phyloP scores from a whole-genome alignment of 1,140 invertebrate species.

The Aphidius gifuensis region DNA sequence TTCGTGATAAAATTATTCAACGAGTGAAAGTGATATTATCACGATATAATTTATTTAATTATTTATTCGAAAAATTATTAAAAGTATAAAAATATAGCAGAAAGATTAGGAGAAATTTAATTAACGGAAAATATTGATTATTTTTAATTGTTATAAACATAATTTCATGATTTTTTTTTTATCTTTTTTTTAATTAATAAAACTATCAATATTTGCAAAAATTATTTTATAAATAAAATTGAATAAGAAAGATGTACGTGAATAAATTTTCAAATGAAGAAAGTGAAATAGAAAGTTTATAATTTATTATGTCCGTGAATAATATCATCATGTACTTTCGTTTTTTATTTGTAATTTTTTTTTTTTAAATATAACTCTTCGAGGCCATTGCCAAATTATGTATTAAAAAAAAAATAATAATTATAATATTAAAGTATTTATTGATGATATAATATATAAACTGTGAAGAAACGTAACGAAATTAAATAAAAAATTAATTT shows the following conservation, averaged over 20 bases:
- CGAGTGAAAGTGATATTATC: too few species aligned
- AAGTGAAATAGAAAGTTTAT: constrained; percentile 26
- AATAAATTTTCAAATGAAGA: constrained; percentile 6
- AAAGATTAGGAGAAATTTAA: too few species aligned
- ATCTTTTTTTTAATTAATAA: constrained; percentile 5
- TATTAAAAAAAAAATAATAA: background rate
- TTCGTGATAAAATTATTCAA: too few species aligned
- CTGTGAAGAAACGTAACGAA: too few species aligned
- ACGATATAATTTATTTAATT: too few species aligned
- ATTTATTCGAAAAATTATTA: too few species aligned
- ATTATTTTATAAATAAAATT: background rate
- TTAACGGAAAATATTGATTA: background rate
- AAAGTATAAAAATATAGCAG: too few species aligned
- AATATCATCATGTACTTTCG: constrained; percentile 18
- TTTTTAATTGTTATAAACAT: constrained; percentile 12
- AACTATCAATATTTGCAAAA: background rate
- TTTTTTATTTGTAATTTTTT: constrained; percentile 29
- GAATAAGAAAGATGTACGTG: background rate
- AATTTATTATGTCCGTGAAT: constrained; percentile 21
- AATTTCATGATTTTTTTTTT: background rate
- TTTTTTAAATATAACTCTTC: constrained; percentile 23
- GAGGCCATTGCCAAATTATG: constrained; percentile 18
- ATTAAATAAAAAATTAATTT: too few species aligned
- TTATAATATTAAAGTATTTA: constrained; percentile 8
- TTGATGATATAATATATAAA: background rate